Evolutionary conservation across 1,140 invertebrate species (phyloP), one percentile per base, ranked within the genome.

Genomic region (Hestina assimilis): DNA sequence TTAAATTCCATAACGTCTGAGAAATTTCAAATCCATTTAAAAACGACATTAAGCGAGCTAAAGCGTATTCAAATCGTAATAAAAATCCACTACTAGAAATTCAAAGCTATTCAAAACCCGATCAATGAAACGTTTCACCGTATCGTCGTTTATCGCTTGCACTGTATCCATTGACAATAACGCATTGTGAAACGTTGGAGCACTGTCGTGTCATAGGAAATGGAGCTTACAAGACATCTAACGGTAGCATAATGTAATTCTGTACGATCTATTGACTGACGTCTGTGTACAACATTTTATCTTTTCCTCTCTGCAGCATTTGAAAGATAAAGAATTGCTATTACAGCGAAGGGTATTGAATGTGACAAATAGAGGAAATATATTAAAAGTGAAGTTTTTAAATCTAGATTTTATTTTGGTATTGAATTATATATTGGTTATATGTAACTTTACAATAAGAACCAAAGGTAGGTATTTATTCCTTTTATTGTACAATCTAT

Each of bases 161-260:
- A 42, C n/a, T 29, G 31, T 31, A 29, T 24, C 11, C 21, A 38
- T 47, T 46, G 24, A 46, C 50, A 54, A 42, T 46, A 48, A 33
- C 7, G 33, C 40, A 60, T 54, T 60, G 58, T 48, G 42, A 31
- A 14, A 26, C 9, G 11, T 41, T 31, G 7, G 24, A 54, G 17
- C 21, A 2, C 28, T 14, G 7, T 12, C 17, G n/a, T 29, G 43
- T 47, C 45, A 41, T 28, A 42, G 50, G 24, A 48, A 60, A 48
- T 42, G 21, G 40, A 48, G 58, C 58, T 59, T 60, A 60, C 51
- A 31, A 48, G 38, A 54, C 21, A 24, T 60, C 24, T 54, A 47
- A 50, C 19, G 26, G 45, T 15, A 47, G 35, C 24, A 24, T 40
- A 52, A 46, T 53, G 33, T 46, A 41, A 57, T 57, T 48, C 12